Evolutionary conservation across 92 coral and sea anemone genomes (phyloP), one percentile per base, ranked within the genome.

Genomic region (Epizoanthus fatuus): DNA sequence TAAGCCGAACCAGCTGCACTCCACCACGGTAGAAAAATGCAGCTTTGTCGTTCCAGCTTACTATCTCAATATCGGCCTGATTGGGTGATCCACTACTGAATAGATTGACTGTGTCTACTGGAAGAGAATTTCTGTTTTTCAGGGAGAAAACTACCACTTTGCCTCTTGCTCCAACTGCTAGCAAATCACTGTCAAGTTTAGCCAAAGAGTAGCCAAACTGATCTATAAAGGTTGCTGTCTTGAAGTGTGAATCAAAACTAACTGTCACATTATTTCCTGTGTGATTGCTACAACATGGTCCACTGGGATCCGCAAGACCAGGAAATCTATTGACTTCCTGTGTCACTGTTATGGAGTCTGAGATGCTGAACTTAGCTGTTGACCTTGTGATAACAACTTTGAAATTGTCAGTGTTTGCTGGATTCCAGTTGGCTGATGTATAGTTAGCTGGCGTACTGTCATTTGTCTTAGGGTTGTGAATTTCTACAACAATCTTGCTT

Each of bases 181-280:
- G 47, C 10, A 44, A 55, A 53, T 87, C 91, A 44, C 86, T 57
- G 69, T 80, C 73, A 35, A 94, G 71, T 72, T 70, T 64, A 7
- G 86, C 93, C 29, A 96, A 85, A 35, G 96, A 90, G 7, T 78
- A 81, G 44, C 98, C 98, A 74, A 94, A 94, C 58, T 75, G 76
- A 15, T 87, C 58, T 8, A 86, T 56, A 64, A 86, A 87, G 38
- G 71, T 83, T 17, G 90, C 88, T 20, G 98, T 94, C 85, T 94
- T 96, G 56, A 91, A 87, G 56, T 96, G 98, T 56, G 80, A 70
- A 83, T 96, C 98, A 35, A 92, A 65, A 38, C 72, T 63, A 72
- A 64, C 64, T 17, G 83, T 74, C 2, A 45, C 75, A 20, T 88
- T 72, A 11, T 63, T 63, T 5, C n/a, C 25, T 13, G 91, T 69